Base-by-base conservation (phyloP, 2,888 invertebrate species). In the Podotricha telesiphe region DNA sequence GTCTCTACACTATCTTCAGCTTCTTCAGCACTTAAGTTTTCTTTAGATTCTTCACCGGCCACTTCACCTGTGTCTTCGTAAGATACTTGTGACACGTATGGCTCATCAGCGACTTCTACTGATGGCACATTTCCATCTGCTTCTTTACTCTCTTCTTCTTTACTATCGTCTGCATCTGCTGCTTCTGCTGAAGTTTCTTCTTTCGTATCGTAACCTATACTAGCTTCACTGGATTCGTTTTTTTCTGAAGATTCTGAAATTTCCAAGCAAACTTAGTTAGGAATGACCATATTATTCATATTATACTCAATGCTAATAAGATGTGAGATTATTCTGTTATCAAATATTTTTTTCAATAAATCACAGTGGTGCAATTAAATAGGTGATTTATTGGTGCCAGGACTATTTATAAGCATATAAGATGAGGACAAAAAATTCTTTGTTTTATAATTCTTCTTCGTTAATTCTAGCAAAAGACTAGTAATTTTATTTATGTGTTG, bases 141-240 rank as follows among this genome's bases (percentile, higher is more conserved):
- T 67, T 80, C 79, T 70, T 79, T 82, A 73, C 85, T 85, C 19
- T 88, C 89, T 66, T 77, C 81, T 59, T 80, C 79, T 69, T 79
- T 82, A 71, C 85, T 86, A 53, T 83, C 83, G 28, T 75, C 80
- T 48, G 75, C 75, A 65, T 85, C 83, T 64, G 78, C 77, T 68
- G 79, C 81, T 83, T 92, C 91, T 75, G 79, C 82, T 79, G 91
- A 90, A 81, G 81, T 84, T 71, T 78, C 84, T 83, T 91, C 89
- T 82, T 86, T 89, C 83, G 89, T 86, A 80, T 89, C 87, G 80
- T 88, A 86, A 77, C 87, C 87, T 79, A 91, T 82, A 80, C 86
- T 89, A 79, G 87, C 84, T 88, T 93, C 94, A 87, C 86, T 88
- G 85, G 93, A 93, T 78, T 91, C 91, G 86, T 87, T 88, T 86